Conservation (phyloP, 2,888 invertebrate genomes). For the Ryuthela nishihirai region DNA sequence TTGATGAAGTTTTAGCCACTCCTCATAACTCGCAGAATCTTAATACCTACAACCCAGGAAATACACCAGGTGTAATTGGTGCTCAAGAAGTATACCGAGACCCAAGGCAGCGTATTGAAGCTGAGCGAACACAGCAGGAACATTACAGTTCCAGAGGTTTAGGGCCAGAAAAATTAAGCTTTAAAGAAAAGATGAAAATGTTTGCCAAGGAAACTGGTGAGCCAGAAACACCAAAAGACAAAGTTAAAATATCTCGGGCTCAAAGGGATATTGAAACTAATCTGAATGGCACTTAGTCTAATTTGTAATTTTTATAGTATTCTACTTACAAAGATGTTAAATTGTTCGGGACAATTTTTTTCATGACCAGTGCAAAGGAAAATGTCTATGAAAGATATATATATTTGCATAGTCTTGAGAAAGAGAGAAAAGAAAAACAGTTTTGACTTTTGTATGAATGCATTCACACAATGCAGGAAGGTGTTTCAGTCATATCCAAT, state of each 20-base stretch:
- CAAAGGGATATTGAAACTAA: conserved; percentile 84
- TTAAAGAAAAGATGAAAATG: conserved; percentile 99
- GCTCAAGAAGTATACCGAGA: conserved; percentile 98
- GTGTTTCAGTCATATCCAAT: too few relatives aligned
- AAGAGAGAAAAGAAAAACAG: too few relatives aligned
- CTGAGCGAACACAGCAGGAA: conserved; percentile 66
- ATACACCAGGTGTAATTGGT: conserved; percentile 94
- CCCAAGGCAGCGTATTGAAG: conserved; percentile 81
- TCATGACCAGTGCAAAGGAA: too few relatives aligned
- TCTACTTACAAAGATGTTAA: too few relatives aligned
- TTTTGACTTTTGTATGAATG: too few relatives aligned
- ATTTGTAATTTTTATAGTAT: too few relatives aligned
- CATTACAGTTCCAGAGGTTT: conserved; percentile 43
- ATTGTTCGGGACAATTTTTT: too few relatives aligned
- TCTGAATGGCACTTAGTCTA: conserved; percentile 39
- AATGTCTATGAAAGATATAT: too few relatives aligned
- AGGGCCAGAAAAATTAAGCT: conserved; percentile 86
- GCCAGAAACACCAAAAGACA: conserved; percentile 85
- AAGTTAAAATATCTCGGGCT: conserved; percentile 91
- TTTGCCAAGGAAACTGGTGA: conserved; percentile 97
- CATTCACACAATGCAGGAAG: too few relatives aligned
- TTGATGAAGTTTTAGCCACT: conserved; percentile 43
- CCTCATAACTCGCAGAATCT: conserved; percentile 36
- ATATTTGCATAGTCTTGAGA: too few relatives aligned
- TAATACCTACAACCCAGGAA: conserved; percentile 51